phyloP scores from a whole-genome alignment of 2,888 invertebrate species.

The Philopedon plagiatum region DNA sequence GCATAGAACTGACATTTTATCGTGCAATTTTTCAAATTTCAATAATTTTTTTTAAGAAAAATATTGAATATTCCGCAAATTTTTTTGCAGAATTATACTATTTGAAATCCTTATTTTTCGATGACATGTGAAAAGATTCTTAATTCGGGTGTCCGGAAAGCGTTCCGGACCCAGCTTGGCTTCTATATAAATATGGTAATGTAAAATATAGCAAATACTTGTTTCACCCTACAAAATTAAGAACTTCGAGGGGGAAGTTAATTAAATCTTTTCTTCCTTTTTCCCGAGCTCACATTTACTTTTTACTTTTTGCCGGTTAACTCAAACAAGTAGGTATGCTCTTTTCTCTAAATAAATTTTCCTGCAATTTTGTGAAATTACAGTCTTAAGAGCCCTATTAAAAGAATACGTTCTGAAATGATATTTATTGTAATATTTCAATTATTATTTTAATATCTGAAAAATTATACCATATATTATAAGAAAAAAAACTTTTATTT shows the following conservation, averaged over 20 bases:
- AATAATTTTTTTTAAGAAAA: too few species aligned
- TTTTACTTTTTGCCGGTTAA: conserved; percentile 1
- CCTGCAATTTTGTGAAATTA: neutral
- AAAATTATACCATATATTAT: too few species aligned
- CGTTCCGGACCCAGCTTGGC: neutral
- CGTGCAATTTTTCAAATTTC: too few species aligned
- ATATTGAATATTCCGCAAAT: too few species aligned
- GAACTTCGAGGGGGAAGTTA: neutral
- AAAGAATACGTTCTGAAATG: neutral
- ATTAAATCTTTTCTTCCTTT: neutral
- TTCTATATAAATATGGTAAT: neutral
- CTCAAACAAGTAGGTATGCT: neutral
- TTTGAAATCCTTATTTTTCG: too few species aligned
- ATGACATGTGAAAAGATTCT: too few species aligned
- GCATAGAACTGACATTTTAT: too few species aligned
- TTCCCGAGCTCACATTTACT: neutral
- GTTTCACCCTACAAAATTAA: neutral
- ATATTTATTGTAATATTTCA: too few species aligned
- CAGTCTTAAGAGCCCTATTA: neutral
- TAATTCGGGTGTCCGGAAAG: neutral
- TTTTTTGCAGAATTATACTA: too few species aligned
- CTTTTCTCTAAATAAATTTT: neutral
- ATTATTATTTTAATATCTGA: too few species aligned
- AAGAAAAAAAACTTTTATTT: too few species aligned
- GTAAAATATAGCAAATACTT: neutral